Evolutionary conservation across 2,113 vertebrate species (phyloP), one percentile per base, ranked within the genome.

Genomic region (Meriones unguiculatus): DNA sequence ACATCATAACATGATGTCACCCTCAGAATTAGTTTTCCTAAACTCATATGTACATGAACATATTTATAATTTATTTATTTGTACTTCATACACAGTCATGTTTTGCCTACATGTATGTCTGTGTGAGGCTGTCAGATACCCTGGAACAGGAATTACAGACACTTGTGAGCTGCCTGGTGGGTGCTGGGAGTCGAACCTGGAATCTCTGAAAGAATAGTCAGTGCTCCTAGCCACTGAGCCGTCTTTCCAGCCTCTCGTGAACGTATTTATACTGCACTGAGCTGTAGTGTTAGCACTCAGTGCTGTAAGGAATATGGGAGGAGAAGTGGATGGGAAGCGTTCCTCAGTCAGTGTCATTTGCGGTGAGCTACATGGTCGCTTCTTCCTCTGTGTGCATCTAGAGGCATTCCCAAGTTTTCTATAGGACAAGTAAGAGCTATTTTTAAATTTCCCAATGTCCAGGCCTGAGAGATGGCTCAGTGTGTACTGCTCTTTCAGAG

Each of bases 381-480:
- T 17, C 75, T 95, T 30, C 13, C 64, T 90, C 84, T 35, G 6
- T 67, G 30, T 70, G 14, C 22, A n/a, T 65, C 57, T 80, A 64
- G 0, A 12, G 54, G 15, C 4, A 73, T 95, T 84, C 72, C 38
- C 38, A 84, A 57, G 18, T 52, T 90, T 75, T 87, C 62, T 54
- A 38, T 3, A 62, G 32, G 69, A 75, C 25, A 54, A 87, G 62
- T 5, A 70, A 93, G 88, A 78, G 73, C 15, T 50, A 7, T 75
- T 78, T 87, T 50, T 96, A 95, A 95, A 98, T 96, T 96, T 81
- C 95, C n/a, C 52, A 24, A 17, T 22, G 41, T 35, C 41, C 28
- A 14, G 64, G 28, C 15, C n/a, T 18, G 82, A 2, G 25, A 67
- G 62, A 67, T 10, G 82, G 62, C 38, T 50, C 64, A 32, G 64